These are phyloP conservation scores for Rugalucina vietnamica DNA, from an alignment of 2,888 invertebrate species.

Conservation along the genomic window DNA sequence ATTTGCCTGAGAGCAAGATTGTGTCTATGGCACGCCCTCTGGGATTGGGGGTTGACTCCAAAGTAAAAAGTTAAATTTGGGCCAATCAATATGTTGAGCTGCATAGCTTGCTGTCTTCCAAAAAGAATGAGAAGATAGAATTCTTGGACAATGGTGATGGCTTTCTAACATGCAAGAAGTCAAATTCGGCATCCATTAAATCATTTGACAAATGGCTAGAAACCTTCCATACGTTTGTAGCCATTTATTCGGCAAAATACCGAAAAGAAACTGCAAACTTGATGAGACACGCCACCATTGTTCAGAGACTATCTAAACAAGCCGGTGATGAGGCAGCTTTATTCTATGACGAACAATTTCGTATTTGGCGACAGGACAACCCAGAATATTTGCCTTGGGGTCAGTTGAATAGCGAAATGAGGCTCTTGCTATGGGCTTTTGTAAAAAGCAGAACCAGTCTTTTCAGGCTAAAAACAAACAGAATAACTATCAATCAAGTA, in stretches of 20 bases:
- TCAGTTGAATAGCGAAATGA: background rate
- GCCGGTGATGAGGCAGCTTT: slow-evolving; percentile 4
- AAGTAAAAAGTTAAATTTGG: background rate
- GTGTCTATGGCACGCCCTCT: background rate
- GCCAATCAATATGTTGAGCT: background rate
- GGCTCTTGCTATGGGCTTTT: slow-evolving; percentile 6
- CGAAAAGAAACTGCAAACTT: background rate
- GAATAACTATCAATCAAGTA: too few relatives aligned
- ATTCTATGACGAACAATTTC: background rate
- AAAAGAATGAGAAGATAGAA: background rate
- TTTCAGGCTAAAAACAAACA: too few relatives aligned
- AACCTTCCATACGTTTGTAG: background rate
- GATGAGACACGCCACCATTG: background rate
- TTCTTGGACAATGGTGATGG: background rate
- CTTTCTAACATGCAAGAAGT: background rate
- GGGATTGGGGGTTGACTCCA: background rate
- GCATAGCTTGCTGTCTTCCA: background rate
- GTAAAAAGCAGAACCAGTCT: background rate
- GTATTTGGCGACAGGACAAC: background rate
- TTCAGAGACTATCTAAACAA: background rate
- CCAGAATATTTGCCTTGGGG: background rate
- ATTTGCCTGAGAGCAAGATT: background rate
- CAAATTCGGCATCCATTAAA: background rate
- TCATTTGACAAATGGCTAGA: background rate
- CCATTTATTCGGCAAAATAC: background rate